Evolutionary conservation across 1,140 invertebrate genomes (phyloP).

Genomic region (Cyphomyrmex costatus): DNA sequence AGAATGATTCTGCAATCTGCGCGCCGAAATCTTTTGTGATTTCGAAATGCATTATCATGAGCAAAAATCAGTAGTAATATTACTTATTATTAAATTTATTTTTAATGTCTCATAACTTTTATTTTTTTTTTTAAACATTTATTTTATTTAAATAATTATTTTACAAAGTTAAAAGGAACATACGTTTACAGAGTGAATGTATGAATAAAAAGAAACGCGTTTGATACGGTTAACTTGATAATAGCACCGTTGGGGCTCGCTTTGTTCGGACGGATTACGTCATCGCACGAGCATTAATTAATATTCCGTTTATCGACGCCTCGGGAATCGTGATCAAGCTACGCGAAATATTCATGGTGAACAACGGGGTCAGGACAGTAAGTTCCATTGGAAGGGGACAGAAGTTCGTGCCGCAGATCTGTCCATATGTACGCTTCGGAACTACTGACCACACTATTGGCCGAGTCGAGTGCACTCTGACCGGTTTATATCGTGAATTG

Average conservation of each 20-base stretch:
- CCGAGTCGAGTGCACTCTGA: constrained; percentile 35
- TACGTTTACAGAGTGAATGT: too few species aligned
- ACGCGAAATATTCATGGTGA: constrained; percentile 45
- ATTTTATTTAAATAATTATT: background rate
- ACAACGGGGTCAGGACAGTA: background rate
- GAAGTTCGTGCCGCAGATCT: constrained; percentile 53
- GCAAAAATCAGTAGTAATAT: too few species aligned
- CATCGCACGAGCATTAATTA: constrained; percentile 44
- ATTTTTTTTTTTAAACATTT: background rate
- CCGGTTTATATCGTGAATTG: constrained; percentile 51
- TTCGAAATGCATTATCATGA: too few species aligned
- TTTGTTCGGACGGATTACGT: constrained; percentile 30
- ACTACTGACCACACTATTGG: constrained; percentile 43
- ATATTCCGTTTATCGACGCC: constrained; percentile 58
- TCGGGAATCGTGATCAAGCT: constrained; percentile 44
- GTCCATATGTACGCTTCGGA: constrained; percentile 46
- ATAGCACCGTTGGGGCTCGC: background rate
- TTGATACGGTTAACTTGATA: constrained; percentile 1
- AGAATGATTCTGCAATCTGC: too few species aligned
- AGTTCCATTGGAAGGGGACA: background rate
- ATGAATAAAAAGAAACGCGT: background rate
- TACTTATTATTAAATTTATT: background rate
- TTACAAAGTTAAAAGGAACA: background rate
- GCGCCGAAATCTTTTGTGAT: too few species aligned
- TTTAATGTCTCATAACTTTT: background rate